These are phyloP conservation scores for Halichondria panicea DNA, from an alignment of 37 sponge, comb jelly and placozoan genomes.

Conservation along the genomic window DNA sequence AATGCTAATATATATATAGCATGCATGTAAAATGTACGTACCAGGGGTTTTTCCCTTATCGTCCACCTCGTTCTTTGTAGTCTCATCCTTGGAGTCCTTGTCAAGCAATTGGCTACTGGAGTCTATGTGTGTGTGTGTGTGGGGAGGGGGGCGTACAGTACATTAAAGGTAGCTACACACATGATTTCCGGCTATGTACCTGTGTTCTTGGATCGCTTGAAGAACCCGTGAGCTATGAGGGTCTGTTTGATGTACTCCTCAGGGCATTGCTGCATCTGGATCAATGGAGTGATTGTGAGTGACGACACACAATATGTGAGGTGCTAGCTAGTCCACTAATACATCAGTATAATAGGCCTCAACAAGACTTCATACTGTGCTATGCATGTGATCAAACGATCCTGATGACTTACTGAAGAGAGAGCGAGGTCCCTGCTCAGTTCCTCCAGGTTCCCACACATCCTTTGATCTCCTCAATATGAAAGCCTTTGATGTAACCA, in stretches of 20 bases:
- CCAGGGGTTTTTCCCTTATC: no score
- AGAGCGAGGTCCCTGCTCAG: conserved; percentile 30
- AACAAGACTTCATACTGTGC: not conserved
- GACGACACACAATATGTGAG: conserved; percentile 37
- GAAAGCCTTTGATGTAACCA: no score
- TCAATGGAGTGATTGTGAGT: not conserved
- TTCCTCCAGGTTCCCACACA: conserved; percentile 16
- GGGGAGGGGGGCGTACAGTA: not conserved
- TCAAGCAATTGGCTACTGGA: not conserved
- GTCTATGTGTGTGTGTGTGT: not conserved
- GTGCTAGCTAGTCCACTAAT: no score
- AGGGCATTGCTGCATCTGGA: conserved; percentile 23
- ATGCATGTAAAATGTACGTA: no score
- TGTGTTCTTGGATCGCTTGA: not conserved
- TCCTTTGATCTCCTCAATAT: no score
- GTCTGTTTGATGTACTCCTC: conserved; percentile 47
- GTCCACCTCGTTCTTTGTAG: not conserved
- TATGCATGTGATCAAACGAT: no score
- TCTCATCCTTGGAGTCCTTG: not conserved
- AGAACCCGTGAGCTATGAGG: conserved; percentile 56
- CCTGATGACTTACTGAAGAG: conserved; percentile 36
- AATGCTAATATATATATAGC: not conserved
- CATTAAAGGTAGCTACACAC: not conserved
- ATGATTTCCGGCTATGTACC: not conserved
- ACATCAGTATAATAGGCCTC: no score